Evolutionary conservation across 2,888 invertebrate species (phyloP), one percentile per base, ranked within the genome.

Genomic region (Microctonus brassicae): DNA sequence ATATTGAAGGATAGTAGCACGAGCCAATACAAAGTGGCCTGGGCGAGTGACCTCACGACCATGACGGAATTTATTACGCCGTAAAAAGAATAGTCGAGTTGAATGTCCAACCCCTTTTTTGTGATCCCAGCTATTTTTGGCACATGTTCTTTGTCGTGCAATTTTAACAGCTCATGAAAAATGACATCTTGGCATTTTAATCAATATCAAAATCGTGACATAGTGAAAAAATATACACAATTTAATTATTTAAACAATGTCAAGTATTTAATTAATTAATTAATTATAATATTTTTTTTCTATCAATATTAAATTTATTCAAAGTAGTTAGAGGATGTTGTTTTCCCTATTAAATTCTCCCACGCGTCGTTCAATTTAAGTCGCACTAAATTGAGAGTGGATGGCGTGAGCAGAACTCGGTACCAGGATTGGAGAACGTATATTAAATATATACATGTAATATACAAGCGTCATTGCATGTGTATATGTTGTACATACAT

Each of bases 51-150:
- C 70, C 65, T 68, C 62, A 67, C 29, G 55, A n/a, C n/a, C n/a
- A 22, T 55, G 57, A 5, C 61, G 36, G 65, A 69, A 68, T 72
- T 72, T 72, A 76, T 65, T 76, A 72, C 76, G 73, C 24, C 70
- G 63, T 65, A 36, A 63, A 64, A 55, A 66, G 39, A 71, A 72
- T 67, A n/a, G 66, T 62, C 55, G 42, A 72, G 62, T 34, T 63
- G 34, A 63, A 62, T 42, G 58, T 60, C 42, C 60, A 60, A 60
- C 33, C 47, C 57, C 20, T 11, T 24, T 63, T 17, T 47, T 42
- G 39, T 29, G 34, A 33, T n/a, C 29, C 36, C 20, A 22, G 55
- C 55, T 72, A 67, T 72, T 63, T 72, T 68, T 24, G 60, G 66
- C 17, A 29, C 29, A 47, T 7, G 9, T 7, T 63, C n/a, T 67